A percentile compares a stretch with the other conserved stretches of the same genome.
Conservation (phyloP, 2,888 invertebrate species). For the Drosophila tripunctata region DNA sequence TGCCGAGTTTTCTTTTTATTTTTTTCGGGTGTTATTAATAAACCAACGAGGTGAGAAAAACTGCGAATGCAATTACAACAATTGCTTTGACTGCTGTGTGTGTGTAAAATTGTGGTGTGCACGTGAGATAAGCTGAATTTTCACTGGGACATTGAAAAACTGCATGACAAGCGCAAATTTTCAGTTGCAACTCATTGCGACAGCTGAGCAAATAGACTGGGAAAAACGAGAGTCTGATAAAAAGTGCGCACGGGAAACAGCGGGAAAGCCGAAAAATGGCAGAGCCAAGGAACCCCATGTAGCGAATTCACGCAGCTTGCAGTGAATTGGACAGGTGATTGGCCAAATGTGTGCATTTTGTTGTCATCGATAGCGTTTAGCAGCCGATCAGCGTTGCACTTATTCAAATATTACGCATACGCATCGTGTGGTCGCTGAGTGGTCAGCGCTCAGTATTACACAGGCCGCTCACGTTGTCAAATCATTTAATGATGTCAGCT, state of each 20-base stretch:
- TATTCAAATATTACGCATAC: slow-evolving; percentile 38
- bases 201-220: slow-evolving; percentile 45
- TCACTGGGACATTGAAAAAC: slow-evolving; percentile 46
- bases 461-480: slow-evolving; percentile 53
- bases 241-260: not conserved
- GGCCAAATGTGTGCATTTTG: slow-evolving; percentile 9
- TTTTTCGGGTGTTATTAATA: slow-evolving; percentile 29
- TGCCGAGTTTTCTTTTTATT: slow-evolving; percentile 30
- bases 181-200: slow-evolving; percentile 27
- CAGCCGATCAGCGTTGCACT: slow-evolving; percentile 13
- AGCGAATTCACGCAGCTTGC: slow-evolving; percentile 14
- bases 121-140: slow-evolving; percentile 70
- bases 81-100: slow-evolving; percentile 1
- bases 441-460: slow-evolving; percentile 3
- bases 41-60: slow-evolving; percentile 18
- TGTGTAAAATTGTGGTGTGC: slow-evolving; percentile 33
- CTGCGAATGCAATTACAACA: slow-evolving; percentile 19
- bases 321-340: slow-evolving; percentile 8
- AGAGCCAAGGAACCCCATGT: not conserved
- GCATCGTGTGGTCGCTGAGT: slow-evolving; percentile 33
- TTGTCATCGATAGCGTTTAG: slow-evolving; percentile 12
- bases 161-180: slow-evolving; percentile 37
- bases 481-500: slow-evolving; percentile 58
- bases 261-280: not conserved
- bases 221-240: not conserved